A percentile compares a stretch with the other conserved stretches of the same genome.
These are phyloP conservation scores for Scrobipalpa costella DNA, from an alignment of 2,888 invertebrate species.

Conservation along the genomic window DNA sequence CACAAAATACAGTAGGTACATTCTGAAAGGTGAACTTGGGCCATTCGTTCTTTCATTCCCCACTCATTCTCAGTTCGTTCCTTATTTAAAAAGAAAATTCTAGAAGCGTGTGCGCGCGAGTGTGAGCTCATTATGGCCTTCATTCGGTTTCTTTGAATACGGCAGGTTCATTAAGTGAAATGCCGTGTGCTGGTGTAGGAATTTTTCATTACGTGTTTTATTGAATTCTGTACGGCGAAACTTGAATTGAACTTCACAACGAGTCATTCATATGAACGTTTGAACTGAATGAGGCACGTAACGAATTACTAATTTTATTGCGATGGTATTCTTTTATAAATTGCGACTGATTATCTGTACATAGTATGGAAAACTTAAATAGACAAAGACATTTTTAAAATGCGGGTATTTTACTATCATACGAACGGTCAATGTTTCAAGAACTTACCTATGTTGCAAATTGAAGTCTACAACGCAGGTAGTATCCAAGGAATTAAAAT, in stretches of 20 bases:
- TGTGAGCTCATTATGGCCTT: constrained; percentile 63
- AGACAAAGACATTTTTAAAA: too few relatives aligned
- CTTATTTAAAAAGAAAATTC: constrained; percentile 58
- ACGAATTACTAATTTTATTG: too few relatives aligned
- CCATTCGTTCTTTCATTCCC: constrained; percentile 30
- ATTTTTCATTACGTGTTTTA: constrained; percentile 73
- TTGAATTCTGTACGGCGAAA: constrained; percentile 48
- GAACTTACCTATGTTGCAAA: too few relatives aligned
- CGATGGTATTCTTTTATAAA: too few relatives aligned
- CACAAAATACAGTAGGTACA: not conserved
- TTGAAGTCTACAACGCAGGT: too few relatives aligned
- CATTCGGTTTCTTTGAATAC: constrained; percentile 59
- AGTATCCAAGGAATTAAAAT: too few relatives aligned
- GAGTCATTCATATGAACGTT: constrained; percentile 22
- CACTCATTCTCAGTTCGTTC: constrained; percentile 32
- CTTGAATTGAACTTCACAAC: constrained; percentile 47
- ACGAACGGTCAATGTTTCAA: too few relatives aligned
- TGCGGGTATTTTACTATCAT: too few relatives aligned
- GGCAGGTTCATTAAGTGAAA: constrained; percentile 59
- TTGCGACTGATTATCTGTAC: too few relatives aligned
- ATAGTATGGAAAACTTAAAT: too few relatives aligned
- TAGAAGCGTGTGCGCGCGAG: constrained; percentile 61
- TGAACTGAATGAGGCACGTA: not conserved
- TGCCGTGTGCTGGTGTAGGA: constrained; percentile 53
- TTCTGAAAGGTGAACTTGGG: constrained; percentile 19